phyloP scores from a whole-genome alignment of 2,888 invertebrate species.

The Morinoia aosen region DNA sequence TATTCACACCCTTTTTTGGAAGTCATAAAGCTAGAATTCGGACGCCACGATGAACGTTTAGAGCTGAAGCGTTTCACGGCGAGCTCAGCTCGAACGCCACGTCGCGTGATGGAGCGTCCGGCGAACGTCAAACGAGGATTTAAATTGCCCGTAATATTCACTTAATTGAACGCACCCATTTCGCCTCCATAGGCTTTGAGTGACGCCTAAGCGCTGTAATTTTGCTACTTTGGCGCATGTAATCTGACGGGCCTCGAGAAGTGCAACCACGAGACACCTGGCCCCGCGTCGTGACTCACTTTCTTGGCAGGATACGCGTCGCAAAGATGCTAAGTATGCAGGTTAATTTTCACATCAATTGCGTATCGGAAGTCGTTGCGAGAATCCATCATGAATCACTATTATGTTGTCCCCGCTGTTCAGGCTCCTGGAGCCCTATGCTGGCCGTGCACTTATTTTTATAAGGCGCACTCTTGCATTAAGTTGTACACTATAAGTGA shows the following conservation, averaged over 20 bases:
- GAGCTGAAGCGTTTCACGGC: background rate
- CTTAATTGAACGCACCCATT: constrained; percentile 41
- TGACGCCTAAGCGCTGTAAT: background rate
- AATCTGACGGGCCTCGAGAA: background rate
- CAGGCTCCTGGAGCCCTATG: background rate
- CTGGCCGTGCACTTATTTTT: background rate
- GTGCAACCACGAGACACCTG: background rate
- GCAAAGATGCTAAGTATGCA: constrained; percentile 23
- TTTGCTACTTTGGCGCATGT: background rate
- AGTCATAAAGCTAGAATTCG: background rate
- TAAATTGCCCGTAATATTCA: constrained; percentile 48
- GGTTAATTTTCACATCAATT: constrained; percentile 24
- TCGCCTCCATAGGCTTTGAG: constrained; percentile 42
- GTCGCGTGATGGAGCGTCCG: background rate
- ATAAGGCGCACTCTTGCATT: background rate
- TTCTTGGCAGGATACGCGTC: background rate
- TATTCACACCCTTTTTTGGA: background rate
- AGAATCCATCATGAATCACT: constrained; percentile 39
- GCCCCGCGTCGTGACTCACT: background rate
- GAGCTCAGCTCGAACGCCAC: background rate
- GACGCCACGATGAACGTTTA: background rate
- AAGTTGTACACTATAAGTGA: background rate
- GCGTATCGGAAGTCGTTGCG: constrained; percentile 27
- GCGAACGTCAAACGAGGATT: constrained; percentile 6
- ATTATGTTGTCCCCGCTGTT: constrained; percentile 39